phyloP scores from a whole-genome alignment of 2,797 vertebrate species.

The Sebastes melanostomus region DNA sequence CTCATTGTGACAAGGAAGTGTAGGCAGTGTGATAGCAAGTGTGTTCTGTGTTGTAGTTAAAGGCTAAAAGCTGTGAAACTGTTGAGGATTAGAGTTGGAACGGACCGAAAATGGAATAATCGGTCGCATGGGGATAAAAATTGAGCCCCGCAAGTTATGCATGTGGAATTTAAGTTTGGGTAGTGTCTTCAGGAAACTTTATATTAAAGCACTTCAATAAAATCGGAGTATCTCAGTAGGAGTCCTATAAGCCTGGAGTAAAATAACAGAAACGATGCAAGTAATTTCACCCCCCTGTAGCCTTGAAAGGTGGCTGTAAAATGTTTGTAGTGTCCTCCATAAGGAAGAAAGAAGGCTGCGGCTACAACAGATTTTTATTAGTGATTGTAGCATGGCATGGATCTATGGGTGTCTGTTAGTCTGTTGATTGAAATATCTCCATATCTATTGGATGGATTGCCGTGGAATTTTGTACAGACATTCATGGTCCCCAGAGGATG shows the following conservation, averaged over 20 bases:
- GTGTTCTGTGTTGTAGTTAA: conserved; percentile 65
- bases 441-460: background rate
- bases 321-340: background rate
- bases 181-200: background rate
- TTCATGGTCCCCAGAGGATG: background rate
- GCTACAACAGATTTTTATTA: background rate
- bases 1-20: conserved; percentile 64
- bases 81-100: conserved; percentile 47
- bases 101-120: conserved; percentile 38
- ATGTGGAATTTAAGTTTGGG: background rate
- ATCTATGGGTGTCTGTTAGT: background rate
- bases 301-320: background rate
- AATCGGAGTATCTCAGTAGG: background rate
- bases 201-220: background rate
- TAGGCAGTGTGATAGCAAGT: conserved; percentile 66
- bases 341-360: background rate
- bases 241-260: background rate
- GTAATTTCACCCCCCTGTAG: background rate
- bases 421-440: background rate
- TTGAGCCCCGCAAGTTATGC: conserved; percentile 2
- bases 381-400: background rate
- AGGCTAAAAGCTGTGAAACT: conserved; percentile 67
- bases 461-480: background rate
- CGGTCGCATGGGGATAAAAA: conserved; percentile 27
- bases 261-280: background rate